phyloP scores from a whole-genome alignment of 2,888 invertebrate species.

The Thecophora atra region DNA sequence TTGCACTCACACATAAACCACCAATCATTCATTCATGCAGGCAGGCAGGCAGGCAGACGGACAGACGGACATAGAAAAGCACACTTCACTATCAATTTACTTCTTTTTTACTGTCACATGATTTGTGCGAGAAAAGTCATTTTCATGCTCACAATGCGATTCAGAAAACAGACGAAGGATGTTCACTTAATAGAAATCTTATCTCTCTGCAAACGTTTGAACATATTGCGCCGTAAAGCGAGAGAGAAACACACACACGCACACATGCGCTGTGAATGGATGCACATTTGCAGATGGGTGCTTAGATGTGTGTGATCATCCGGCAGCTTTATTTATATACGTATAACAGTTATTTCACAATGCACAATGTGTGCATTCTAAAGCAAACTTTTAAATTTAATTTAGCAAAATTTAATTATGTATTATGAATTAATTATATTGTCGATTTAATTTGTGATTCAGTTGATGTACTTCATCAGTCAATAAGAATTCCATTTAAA shows the following conservation, averaged over 20 bases:
- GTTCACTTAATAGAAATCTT: constrained; percentile 39
- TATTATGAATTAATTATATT: no score
- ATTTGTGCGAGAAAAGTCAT: constrained; percentile 16
- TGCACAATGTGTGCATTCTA: not conserved
- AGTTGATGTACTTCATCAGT: no score
- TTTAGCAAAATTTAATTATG: no score
- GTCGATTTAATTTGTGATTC: no score
- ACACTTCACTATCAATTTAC: not conserved
- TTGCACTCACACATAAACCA: not conserved
- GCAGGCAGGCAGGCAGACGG: no score
- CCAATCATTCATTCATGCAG: no score
- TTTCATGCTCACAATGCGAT: constrained; percentile 8
- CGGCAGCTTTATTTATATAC: not conserved
- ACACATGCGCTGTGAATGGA: not conserved
- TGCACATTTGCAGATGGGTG: no score
- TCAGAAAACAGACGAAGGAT: constrained; percentile 17
- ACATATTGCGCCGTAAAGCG: not conserved
- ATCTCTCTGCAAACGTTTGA: constrained; percentile 31
- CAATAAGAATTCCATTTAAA: no score
- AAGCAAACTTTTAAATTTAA: no score
- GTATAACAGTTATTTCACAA: not conserved
- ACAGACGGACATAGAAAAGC: no score
- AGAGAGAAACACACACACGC: not conserved
- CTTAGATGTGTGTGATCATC: not conserved
- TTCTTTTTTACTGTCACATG: constrained; percentile 19